Evolutionary conservation across 2,113 vertebrate genomes (phyloP), one percentile per base, ranked within the genome.

Genomic region (Cervus canadensis): DNA sequence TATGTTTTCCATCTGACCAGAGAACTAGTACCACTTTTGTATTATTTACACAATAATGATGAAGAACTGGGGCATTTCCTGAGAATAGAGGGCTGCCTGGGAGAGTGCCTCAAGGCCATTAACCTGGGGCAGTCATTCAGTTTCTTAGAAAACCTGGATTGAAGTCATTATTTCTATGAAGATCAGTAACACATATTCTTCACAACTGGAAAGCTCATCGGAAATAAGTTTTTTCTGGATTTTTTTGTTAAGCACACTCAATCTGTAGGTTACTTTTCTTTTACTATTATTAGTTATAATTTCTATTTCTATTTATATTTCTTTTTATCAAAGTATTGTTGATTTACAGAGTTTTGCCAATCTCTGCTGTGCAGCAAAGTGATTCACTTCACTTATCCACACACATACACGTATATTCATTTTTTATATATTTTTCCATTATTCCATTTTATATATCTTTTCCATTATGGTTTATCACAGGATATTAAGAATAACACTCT

Each of bases 131-230:
- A 84, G 92, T 89, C 96, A 97, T 97, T 98, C 97, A 96, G 98
- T 98, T 97, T 96, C 97, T 96, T 62, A 96, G 92, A 97, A 97
- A 97, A 97, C 87, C 92, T 94, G 76, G 50, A 85, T 60, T 97
- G 85, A 98, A 96, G 84, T 91, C 97, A 97, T 98, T 97, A 97
- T 94, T 98, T 95, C 97, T 97, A 88, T 97, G 84, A 97, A 96
- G 91, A 97, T 95, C 96, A 97, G 97, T 96, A 97, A 79, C 92
- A 87, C n/a, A 95, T 87, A 93, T 50, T 76, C 91, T 48, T 95
- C 21, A 40, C 30, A 30, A 67, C 40, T n/a, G 6, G 50, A 76
- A 76, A 84, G 71, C 43, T 96, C 43, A 64, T 19, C 84, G 52
- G 33, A 81, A 95, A 89, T 88, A 71, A 64, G 30, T 19, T 87